These are phyloP conservation scores for Dermochelys coriacea DNA, from an alignment of 2,797 vertebrate species.

Conservation along the genomic window DNA sequence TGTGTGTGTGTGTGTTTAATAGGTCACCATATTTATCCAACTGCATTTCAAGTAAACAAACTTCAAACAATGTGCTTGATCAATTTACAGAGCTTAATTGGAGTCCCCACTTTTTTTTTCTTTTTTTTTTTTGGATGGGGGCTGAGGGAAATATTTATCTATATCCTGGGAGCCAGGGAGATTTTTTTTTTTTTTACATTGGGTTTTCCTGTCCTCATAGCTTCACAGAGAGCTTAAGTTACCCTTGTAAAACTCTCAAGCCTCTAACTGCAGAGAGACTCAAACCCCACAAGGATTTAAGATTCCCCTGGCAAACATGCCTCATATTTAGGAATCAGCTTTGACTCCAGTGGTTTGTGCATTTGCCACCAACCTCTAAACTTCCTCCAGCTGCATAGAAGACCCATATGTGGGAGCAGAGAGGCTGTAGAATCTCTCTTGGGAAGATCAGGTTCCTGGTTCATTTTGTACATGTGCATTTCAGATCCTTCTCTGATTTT, in stretches of 20 bases:
- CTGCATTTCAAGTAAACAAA: neutral
- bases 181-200: fast-evolving
- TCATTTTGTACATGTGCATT: neutral
- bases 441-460: neutral
- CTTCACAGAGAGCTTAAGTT: neutral
- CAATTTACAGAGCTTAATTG: neutral
- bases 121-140: neutral
- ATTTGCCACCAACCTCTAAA: neutral
- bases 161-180: neutral
- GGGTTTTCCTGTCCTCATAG: neutral
- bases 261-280: neutral
- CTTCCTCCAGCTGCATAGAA: neutral
- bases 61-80: neutral
- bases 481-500: neutral
- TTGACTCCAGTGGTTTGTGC: neutral
- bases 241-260: neutral
- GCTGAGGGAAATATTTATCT: neutral
- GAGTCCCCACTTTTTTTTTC: neutral
- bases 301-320: neutral
- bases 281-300: fast-evolving
- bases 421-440: neutral
- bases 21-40: fast-evolving
- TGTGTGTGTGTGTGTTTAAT: neutral
- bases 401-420: neutral
- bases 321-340: neutral